Conservation (phyloP, 2,113 vertebrate species). For the Podiceps cristatus region DNA sequence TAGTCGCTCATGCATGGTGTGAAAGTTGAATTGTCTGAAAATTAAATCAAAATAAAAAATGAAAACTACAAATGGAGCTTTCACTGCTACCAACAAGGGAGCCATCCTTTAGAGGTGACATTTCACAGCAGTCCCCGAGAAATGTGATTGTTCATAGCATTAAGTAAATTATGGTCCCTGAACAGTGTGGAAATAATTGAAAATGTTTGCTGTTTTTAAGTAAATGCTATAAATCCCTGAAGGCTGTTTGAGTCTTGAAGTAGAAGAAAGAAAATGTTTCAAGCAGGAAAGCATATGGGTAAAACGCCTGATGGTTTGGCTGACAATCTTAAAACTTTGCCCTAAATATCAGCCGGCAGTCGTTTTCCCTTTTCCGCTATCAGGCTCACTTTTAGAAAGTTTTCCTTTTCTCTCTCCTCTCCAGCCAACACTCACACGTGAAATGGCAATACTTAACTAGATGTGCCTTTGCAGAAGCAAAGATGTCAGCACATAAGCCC, state of each 20-base stretch:
- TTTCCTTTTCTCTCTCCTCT: background rate
- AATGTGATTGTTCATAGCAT: conserved; percentile 76
- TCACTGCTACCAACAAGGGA: conserved; percentile 75
- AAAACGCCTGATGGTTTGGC: background rate
- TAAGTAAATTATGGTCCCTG: conserved; percentile 79
- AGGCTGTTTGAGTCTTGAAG: conserved; percentile 33
- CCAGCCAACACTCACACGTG: background rate
- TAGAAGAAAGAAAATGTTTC: conserved; percentile 23
- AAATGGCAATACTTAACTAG: background rate
- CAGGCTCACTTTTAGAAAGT: background rate
- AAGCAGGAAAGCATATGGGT: background rate
- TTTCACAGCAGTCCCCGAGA: conserved; percentile 75
- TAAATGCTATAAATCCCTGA: conserved; percentile 79
- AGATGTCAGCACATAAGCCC: background rate
- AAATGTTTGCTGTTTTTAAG: conserved; percentile 82
- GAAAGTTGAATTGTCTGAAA: conserved; percentile 82
- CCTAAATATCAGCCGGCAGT: background rate
- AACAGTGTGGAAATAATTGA: conserved; percentile 79
- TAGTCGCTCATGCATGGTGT: conserved; percentile 78
- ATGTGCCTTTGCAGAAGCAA: background rate
- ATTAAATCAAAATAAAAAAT: conserved; percentile 85
- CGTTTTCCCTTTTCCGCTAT: background rate
- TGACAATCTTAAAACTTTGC: background rate
- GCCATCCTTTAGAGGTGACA: conserved; percentile 81
- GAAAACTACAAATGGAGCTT: conserved; percentile 74